These are phyloP conservation scores for Autographa pulchrina DNA, from an alignment of 2,888 invertebrate genomes.

Conservation along the genomic window DNA sequence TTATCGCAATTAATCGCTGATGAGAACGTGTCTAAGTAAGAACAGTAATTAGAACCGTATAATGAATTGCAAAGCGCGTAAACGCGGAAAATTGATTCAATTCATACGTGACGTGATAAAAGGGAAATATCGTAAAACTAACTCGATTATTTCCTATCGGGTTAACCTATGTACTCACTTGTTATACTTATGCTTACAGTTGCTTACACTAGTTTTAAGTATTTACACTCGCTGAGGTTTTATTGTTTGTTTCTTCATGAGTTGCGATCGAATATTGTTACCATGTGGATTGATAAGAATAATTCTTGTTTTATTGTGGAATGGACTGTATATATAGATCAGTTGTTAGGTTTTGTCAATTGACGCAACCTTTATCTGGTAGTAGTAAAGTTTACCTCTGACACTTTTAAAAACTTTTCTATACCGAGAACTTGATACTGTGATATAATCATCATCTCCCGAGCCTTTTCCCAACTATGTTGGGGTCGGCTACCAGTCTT, in stretches of 20 bases:
- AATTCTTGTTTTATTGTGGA: not conserved
- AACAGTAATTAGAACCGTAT: conserved; percentile 44
- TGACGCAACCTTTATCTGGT: too few species aligned
- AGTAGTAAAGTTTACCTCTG: too few species aligned
- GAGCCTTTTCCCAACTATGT: too few species aligned
- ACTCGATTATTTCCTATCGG: conserved; percentile 39
- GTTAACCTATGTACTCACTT: conserved; percentile 16
- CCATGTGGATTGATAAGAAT: not conserved
- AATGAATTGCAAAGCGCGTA: conserved; percentile 49
- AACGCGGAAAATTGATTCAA: conserved; percentile 59
- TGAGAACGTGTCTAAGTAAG: conserved; percentile 21
- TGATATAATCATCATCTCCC: too few species aligned
- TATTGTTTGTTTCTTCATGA: conserved; percentile 1
- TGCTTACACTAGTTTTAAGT: conserved; percentile 2
- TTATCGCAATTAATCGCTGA: conserved; percentile 7
- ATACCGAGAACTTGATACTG: too few species aligned
- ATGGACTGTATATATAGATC: not conserved
- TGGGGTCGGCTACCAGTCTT: too few species aligned
- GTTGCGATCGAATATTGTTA: conserved; percentile 2
- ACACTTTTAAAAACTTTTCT: too few species aligned
- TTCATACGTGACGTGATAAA: conserved; percentile 58
- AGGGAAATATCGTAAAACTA: conserved; percentile 45
- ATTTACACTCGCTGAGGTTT: not conserved
- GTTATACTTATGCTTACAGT: conserved; percentile 11
- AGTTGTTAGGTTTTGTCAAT: too few species aligned